Evolutionary conservation across 1,140 invertebrate species (phyloP).

Genomic region (Temnothorax nylanderi): DNA sequence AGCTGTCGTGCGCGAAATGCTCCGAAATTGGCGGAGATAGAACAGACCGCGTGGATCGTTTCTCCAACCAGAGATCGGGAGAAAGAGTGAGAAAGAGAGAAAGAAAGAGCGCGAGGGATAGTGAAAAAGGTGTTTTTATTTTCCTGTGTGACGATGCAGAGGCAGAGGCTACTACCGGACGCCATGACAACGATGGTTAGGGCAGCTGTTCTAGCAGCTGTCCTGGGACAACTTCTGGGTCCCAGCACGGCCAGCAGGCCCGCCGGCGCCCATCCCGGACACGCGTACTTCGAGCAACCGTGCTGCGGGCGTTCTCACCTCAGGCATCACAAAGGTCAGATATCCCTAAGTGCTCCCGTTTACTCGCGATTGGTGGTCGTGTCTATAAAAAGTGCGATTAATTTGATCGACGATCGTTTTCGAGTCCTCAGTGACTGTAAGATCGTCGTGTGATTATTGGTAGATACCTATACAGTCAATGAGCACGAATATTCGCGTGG

Average conservation of each 20-base stretch:
- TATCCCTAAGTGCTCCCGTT: background rate
- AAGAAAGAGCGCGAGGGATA: background rate
- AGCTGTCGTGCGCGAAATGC: background rate
- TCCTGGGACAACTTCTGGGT: conserved; percentile 79
- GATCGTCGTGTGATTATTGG: background rate
- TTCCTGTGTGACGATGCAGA: conserved; percentile 69
- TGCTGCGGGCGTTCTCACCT: conserved; percentile 84
- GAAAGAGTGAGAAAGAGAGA: background rate
- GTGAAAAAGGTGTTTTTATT: conserved; percentile 26
- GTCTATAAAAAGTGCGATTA: background rate
- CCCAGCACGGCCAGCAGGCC: conserved; percentile 79
- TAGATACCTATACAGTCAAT: background rate
- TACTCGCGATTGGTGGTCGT: background rate
- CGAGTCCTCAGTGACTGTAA: background rate
- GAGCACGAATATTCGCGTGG: background rate
- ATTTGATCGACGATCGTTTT: background rate
- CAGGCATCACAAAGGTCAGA: conserved; percentile 84
- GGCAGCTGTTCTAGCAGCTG: conserved; percentile 84
- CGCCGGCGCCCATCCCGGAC: conserved; percentile 83
- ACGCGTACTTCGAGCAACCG: conserved; percentile 85
- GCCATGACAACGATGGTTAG: conserved; percentile 79
- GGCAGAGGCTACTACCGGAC: conserved; percentile 74
- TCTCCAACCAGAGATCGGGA: background rate
- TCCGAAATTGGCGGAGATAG: conserved; percentile 26
- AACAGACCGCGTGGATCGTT: background rate